Percentiles rank a stretch among this genome's conserved stretches.
phyloP scores from a whole-genome alignment of 1,140 invertebrate species.

The Belonocnema kinseyi region DNA sequence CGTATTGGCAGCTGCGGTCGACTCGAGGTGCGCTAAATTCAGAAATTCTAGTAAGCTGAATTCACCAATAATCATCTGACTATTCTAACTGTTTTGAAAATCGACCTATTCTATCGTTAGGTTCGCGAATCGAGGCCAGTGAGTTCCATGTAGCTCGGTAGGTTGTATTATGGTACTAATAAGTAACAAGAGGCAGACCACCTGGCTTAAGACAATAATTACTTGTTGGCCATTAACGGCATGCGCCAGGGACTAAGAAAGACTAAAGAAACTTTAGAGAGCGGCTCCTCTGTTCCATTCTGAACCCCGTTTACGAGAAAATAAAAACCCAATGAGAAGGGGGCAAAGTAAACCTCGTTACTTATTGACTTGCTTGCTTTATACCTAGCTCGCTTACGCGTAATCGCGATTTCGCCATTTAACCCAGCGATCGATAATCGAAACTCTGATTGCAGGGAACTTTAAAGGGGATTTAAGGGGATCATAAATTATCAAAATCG shows the following conservation, averaged over 20 bases:
- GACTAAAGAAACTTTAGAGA: slow-evolving; percentile 41
- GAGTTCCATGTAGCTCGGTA: slow-evolving; percentile 41
- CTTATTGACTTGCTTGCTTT: not conserved
- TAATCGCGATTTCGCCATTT: slow-evolving; percentile 14
- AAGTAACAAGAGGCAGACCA: slow-evolving; percentile 64
- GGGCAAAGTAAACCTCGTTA: not conserved
- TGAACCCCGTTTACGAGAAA: not conserved
- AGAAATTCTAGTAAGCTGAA: too few relatives aligned
- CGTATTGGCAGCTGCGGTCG: too few relatives aligned
- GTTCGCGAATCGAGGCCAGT: not conserved
- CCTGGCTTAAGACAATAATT: slow-evolving; percentile 68
- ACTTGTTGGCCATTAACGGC: slow-evolving; percentile 62
- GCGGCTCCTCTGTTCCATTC: slow-evolving; percentile 46
- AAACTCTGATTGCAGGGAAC: not conserved
- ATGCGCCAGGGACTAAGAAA: slow-evolving; percentile 49
- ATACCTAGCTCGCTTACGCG: not conserved
- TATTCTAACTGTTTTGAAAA: slow-evolving; percentile 10
- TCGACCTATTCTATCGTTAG: slow-evolving; percentile 14
- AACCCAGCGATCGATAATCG: slow-evolving; percentile 14
- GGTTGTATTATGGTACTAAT: slow-evolving; percentile 59
- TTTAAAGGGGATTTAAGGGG: not conserved
- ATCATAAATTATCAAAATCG: slow-evolving; percentile 12
- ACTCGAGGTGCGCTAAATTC: too few relatives aligned
- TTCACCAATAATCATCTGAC: slow-evolving; percentile 13
- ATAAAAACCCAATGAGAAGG: not conserved